Conservation (phyloP, 2,888 invertebrate species). For the Patella depressa region DNA sequence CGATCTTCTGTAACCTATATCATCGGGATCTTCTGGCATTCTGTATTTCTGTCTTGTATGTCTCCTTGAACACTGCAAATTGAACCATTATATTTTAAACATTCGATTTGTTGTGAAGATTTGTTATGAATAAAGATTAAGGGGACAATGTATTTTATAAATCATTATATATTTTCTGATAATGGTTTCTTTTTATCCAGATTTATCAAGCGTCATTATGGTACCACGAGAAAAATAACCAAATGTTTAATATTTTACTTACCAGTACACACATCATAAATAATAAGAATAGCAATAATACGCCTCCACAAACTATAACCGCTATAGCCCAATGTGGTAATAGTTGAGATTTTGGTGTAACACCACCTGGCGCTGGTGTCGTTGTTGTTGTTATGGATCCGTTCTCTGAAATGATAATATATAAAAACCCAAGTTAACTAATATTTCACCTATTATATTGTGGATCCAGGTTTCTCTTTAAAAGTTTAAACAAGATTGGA, state of each 20-base stretch:
- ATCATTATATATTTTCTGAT: too few relatives aligned
- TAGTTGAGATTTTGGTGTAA: constrained; percentile 8
- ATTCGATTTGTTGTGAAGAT: too few relatives aligned
- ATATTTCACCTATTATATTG: too few relatives aligned
- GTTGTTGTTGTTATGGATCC: constrained; percentile 18
- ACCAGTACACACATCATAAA: constrained; percentile 54
- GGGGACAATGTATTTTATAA: too few relatives aligned
- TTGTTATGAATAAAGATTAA: too few relatives aligned
- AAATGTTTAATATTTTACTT: constrained; percentile 27
- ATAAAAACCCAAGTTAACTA: too few relatives aligned
- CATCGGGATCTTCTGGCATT: constrained; percentile 58
- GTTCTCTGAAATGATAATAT: constrained; percentile 6
- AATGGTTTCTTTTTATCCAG: too few relatives aligned
- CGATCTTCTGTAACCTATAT: constrained; percentile 52
- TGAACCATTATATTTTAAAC: too few relatives aligned
- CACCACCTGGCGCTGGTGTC: constrained; percentile 19
- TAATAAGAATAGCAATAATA: constrained; percentile 52
- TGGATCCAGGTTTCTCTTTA: too few relatives aligned
- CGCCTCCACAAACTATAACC: constrained; percentile 56
- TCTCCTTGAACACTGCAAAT: constrained; percentile 53
- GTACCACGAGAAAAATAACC: neutral
- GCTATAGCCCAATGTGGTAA: constrained; percentile 57
- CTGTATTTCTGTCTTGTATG: constrained; percentile 56
- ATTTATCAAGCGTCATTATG: neutral
- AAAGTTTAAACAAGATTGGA: too few relatives aligned